Evolutionary conservation across 2,113 vertebrate species (phyloP), one percentile per base, ranked within the genome.

Genomic region (Phodopus roborovskii): DNA sequence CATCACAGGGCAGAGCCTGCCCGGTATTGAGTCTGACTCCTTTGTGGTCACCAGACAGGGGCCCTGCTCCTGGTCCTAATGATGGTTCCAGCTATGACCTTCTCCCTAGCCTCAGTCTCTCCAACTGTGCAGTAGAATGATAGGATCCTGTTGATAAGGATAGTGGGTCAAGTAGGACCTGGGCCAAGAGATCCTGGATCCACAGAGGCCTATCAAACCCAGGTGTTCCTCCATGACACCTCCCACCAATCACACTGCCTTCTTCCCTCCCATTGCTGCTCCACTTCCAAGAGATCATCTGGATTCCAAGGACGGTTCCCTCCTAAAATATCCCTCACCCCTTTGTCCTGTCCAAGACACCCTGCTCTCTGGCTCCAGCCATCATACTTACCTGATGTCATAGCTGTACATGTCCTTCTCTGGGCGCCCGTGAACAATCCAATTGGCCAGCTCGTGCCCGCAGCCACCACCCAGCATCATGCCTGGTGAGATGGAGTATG

Each of bases 391-490:
- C 99, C 99, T 99, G 98, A 99, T 99, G 98, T 99, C 99, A 0
- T 99, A 99, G 96, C 99, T 96, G 0, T 99, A 99, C 99, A 99
- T 99, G 98, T 99, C 99, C 98, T 99, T 99, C 96, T 99, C 99
- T 0, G 99, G 99, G 3, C 99, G 98, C 10, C 99, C 99, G 0
- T 99, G 99, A 92, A 99, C 97, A 78, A 99, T 98, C 99, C 99
- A 99, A 97, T 99, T 99, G 71, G 99, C 99, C 96, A 99, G 98
- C 92, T 99, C 99, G 97, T 97, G 98, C 33, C 99, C 99, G 0
- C 99, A 99, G 95, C 99, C 99, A 0, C 99, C 99, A 22, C 99
- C 99, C 85, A 99, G 97, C 99, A 99, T 99, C 99, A 99, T 99
- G 50, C 99, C 99, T 99, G 98, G 11, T 20, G 33, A 0, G 0